phyloP scores from a whole-genome alignment of 2,888 invertebrate species.

The Trachelus tabidus region DNA sequence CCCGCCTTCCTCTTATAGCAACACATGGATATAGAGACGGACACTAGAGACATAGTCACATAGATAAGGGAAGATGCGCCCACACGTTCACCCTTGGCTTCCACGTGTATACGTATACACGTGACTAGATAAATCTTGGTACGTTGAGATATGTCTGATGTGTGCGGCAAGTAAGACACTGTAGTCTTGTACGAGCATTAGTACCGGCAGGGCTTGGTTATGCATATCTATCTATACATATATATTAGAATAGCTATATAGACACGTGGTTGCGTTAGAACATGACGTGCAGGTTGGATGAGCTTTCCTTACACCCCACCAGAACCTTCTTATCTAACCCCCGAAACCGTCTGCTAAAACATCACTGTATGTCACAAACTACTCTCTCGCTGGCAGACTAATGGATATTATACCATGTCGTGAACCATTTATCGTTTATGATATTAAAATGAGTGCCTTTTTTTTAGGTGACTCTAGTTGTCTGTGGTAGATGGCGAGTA shows the following conservation, averaged over 20 bases:
- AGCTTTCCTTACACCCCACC: neutral
- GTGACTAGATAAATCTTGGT: neutral
- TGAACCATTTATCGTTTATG: neutral
- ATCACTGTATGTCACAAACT: neutral
- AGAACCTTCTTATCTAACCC: neutral
- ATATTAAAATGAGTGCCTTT: neutral
- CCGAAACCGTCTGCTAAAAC: neutral
- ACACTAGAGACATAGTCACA: neutral
- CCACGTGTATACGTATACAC: neutral
- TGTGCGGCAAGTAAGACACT: neutral
- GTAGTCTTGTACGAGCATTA: neutral
- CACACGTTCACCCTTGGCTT: neutral
- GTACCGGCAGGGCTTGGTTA: neutral
- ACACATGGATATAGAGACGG: conserved; percentile 13
- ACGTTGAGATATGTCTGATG: neutral
- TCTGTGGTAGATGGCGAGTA: neutral
- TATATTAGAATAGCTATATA: neutral
- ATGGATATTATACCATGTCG: neutral
- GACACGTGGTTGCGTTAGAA: neutral
- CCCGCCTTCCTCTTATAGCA: conserved; percentile 51
- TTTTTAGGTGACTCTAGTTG: neutral
- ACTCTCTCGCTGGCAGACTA: neutral
- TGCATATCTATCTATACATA: neutral
- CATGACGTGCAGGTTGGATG: neutral
- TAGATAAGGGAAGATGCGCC: conserved; percentile 1